A percentile compares a stretch with the other conserved stretches of the same genome.
Conservation (phyloP, 2,797 vertebrate species). For the Ciconia nigra region DNA sequence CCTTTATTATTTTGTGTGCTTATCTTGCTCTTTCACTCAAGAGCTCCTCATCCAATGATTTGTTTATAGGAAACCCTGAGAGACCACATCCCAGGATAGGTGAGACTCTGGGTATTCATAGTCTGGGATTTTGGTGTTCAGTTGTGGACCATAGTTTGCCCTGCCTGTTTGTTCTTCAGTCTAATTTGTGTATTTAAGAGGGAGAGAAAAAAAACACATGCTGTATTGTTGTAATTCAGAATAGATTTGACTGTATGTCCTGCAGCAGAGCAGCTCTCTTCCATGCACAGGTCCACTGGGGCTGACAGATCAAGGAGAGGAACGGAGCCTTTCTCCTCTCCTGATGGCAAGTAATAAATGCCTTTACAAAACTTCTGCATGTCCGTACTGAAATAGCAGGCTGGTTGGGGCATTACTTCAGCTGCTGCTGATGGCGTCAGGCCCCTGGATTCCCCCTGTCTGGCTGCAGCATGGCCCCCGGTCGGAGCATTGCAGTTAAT, state of each 20-base stretch:
- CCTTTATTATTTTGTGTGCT: not conserved
- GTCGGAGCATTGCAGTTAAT: not conserved
- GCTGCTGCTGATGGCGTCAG: not conserved
- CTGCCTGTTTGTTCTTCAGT: not conserved
- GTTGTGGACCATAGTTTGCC: not conserved
- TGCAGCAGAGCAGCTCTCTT: not conserved
- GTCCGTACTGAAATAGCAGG: not conserved
- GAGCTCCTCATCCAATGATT: not conserved
- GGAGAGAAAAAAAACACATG: not conserved
- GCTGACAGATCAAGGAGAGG: not conserved
- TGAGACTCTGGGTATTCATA: not conserved
- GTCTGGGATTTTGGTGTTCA: not conserved
- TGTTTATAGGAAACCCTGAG: not conserved
- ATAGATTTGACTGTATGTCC: not conserved
- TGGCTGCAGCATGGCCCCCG: fast-evolving
- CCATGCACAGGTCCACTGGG: fast-evolving
- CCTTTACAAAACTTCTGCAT: not conserved
- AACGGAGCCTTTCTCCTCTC: not conserved
- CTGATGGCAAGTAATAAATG: not conserved
- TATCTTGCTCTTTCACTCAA: not conserved
- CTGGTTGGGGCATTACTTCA: not conserved
- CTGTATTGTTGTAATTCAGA: not conserved
- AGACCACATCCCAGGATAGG: not conserved
- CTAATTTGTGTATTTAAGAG: not conserved
- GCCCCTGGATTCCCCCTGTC: not conserved